phyloP scores from a whole-genome alignment of 1,140 invertebrate genomes.

The Microvelia longipes region DNA sequence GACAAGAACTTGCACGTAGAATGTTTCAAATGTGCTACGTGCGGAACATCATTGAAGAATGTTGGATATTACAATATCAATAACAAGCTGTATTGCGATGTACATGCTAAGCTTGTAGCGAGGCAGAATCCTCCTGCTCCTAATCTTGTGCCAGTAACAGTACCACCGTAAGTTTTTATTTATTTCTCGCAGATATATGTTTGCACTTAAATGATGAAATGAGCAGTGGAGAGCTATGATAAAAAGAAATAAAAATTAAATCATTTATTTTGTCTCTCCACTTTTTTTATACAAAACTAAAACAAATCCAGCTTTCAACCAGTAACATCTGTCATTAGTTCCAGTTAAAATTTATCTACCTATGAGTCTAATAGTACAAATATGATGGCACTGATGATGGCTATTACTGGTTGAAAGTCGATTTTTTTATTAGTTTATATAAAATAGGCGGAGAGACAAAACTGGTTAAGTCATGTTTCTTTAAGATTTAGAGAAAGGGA shows the following conservation, averaged over 20 bases:
- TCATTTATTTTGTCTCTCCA: not conserved
- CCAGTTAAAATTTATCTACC: no score
- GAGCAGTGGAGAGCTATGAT: no score
- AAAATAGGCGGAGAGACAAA: no score
- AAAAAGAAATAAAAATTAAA: no score
- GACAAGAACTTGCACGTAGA: constrained; percentile 91
- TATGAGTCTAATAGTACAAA: no score
- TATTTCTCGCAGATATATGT: no score
- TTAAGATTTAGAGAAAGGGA: no score
- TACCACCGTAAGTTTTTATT: constrained; percentile 54
- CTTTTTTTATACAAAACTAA: not conserved
- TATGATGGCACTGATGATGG: no score
- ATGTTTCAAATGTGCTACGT: constrained; percentile 92
- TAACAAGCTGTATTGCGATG: constrained; percentile 90
- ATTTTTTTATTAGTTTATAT: no score
- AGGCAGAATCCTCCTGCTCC: constrained; percentile 59
- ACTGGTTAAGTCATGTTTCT: no score
- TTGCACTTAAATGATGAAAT: not conserved
- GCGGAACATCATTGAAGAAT: constrained; percentile 86
- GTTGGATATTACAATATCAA: constrained; percentile 91
- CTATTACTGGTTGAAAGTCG: no score
- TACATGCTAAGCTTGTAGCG: constrained; percentile 79
- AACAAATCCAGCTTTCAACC: not conserved
- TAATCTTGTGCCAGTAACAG: constrained; percentile 58
- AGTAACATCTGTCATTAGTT: no score